Evolutionary conservation across 2,113 vertebrate genomes (phyloP).

Genomic region (Myiozetetes cayanensis): DNA sequence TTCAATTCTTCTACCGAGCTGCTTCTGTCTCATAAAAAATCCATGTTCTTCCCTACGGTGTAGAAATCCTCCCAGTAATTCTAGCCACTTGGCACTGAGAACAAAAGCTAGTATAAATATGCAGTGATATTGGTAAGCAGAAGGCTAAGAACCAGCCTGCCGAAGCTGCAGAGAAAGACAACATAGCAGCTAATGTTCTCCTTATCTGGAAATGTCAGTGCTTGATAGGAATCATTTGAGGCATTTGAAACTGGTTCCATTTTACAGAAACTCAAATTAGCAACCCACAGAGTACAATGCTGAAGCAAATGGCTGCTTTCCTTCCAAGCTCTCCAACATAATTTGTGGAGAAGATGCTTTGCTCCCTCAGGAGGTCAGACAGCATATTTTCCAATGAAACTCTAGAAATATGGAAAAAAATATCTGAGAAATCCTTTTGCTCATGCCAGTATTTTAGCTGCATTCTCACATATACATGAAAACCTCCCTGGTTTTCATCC

Average conservation of each 20-base stretch:
- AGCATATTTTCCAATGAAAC: slow-evolving; percentile 56
- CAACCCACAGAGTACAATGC: background rate
- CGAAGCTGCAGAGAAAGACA: background rate
- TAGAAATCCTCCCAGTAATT: background rate
- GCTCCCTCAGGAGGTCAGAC: slow-evolving; percentile 67
- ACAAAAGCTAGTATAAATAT: background rate
- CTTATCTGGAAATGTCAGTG: slow-evolving; percentile 21
- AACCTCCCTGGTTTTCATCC: background rate
- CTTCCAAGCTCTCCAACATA: slow-evolving; percentile 29
- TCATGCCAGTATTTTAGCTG: background rate
- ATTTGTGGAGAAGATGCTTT: slow-evolving; percentile 63
- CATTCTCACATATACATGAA: background rate
- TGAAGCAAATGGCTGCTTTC: slow-evolving; percentile 55
- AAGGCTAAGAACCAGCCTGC: background rate
- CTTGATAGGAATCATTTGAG: slow-evolving; percentile 10
- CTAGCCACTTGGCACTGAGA: slow-evolving; percentile 4
- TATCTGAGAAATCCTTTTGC: background rate
- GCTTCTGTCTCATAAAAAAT: background rate
- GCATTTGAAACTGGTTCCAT: slow-evolving; percentile 55
- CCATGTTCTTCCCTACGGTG: background rate
- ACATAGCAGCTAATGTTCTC: background rate
- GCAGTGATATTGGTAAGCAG: background rate
- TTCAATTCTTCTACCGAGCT: background rate
- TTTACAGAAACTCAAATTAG: slow-evolving; percentile 53
- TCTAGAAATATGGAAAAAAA: background rate